Base-by-base conservation (phyloP, 2,113 vertebrate genomes). In the Taurulus bubalis region DNA sequence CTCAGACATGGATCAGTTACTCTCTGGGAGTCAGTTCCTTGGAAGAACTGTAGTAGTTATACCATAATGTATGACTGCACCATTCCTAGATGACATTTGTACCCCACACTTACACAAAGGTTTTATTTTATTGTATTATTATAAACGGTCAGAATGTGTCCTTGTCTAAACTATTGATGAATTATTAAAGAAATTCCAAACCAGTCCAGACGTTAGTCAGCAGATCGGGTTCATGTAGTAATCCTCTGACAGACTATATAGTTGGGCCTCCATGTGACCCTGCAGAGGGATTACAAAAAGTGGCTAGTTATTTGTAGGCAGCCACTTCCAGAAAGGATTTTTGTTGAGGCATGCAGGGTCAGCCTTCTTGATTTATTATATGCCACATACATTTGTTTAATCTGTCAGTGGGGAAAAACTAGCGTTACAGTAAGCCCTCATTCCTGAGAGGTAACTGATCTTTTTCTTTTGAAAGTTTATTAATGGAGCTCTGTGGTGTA, bases 1-100 rank as follows among this genome's bases (percentile, higher is more conserved):
- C 91, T 93, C 77, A 91, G 81, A 15, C 42, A 59, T 53, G 65
- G 83, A 91, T 90, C 85, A 82, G 83, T 91, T 93, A 87, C 89
- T 88, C 3, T 78, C 64, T 74, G 16, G 55, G 24, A 75, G 81
- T 45, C 75, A 42, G 56, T 92, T 92, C 83, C 72, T 67, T 60
- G 85, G 90, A 90, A 91, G 72, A 71, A 88, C 71, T 75, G 72
- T 71, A 73, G 30, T 83, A 26, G 67, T 83, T 55, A 71, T 73
- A 73, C 64, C 85, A 87, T 89, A 80, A 89, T 90, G 75, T 83
- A 53, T 76, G 58, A 79, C 34, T 34, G 30, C 70, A 70, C 2
- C 0, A 56, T 80, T 87, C 67, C 62, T 70, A 49, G 74, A 75
- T 68, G 38, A 70, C 45, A 38, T 28, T 71, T 71, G 30, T 63